Evolutionary conservation across 2,888 invertebrate genomes (phyloP), one percentile per base, ranked within the genome.

Genomic region (Drosophila planitibia): DNA sequence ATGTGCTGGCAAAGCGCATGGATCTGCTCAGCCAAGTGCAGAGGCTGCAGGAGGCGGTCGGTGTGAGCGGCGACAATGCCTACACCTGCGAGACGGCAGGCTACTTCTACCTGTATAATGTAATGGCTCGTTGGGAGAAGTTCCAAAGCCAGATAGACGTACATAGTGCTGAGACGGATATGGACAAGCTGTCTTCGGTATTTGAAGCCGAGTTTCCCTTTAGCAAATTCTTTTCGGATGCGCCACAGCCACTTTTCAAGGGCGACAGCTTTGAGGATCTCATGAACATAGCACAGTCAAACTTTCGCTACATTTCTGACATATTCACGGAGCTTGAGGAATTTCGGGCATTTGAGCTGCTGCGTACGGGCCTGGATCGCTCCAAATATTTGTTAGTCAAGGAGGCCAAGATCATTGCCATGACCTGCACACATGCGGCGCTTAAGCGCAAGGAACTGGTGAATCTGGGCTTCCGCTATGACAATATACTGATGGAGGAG

Each of bases 391-490:
- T 99, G 67, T 94, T 99, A 62, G 99, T 99, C 0, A 98, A 99
- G 92, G 99, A 99, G 93, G 99, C 99, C 0, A 99, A 99, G 94
- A 99, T 99, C 65, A 99, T 99, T 84, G 99, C 99, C 1, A 99
- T 99, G 99, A 99, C 99, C 0, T 99, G 99, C 94, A 99, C 99
- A 0, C 99, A 99, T 93, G 99, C 99, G 1, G 99, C 99, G 0
- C 94, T 99, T 16, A 99, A 99, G 92, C 95, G 99, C 35, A 97
- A 98, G 61, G 99, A 99, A 93, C 94, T 99, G 5, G 99, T 99
- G 0, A 97, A 98, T 92, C 96, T 98, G 93, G 96, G 97, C 53
- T 99, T 99, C 93, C 98, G 98, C 94, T 99, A 99, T 94, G 99
- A 99, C 94, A 99, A 99, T 94, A 99, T 99, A 70, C 94, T 99